phyloP scores from a whole-genome alignment of 2,797 vertebrate species.

The Typhlichthys subterraneus region DNA sequence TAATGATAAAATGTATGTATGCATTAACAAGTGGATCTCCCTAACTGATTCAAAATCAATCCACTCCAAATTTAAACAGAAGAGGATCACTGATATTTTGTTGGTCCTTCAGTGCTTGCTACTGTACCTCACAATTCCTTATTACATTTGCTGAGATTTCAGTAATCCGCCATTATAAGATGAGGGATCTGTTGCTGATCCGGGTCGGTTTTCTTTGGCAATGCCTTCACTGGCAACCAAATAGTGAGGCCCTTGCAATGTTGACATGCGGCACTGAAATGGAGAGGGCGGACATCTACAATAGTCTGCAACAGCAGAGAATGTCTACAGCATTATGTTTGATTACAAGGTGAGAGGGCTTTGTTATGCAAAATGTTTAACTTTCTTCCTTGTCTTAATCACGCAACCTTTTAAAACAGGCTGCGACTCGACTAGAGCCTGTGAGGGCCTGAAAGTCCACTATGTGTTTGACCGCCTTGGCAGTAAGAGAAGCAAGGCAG shows the following conservation, averaged over 20 bases:
- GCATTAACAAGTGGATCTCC: conserved; percentile 7
- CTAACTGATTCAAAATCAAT: not conserved
- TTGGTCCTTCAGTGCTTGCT: conserved; percentile 6
- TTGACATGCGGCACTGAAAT: conserved; percentile 26
- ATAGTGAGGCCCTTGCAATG: conserved; percentile 36
- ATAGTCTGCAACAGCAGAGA: conserved; percentile 40
- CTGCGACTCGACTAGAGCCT: no score
- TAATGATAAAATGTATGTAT: conserved; percentile 1
- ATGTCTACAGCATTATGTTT: conserved; percentile 43
- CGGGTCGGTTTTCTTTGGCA: conserved; percentile 26
- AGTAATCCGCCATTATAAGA: conserved; percentile 18
- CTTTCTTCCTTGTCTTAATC: no score
- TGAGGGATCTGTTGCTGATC: conserved; percentile 26
- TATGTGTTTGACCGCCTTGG: conserved; percentile 35
- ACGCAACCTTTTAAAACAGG: no score
- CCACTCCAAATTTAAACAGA: conserved; percentile 19
- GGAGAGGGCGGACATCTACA: conserved; percentile 36
- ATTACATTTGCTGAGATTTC: conserved; percentile 40
- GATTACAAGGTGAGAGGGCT: conserved; percentile 38
- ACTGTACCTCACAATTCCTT: conserved; percentile 26
- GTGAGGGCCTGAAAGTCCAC: no score
- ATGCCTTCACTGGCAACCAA: conserved; percentile 3
- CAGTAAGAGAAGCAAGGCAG: conserved; percentile 40
- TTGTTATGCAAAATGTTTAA: conserved; percentile 24
- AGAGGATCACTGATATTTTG: conserved; percentile 19